phyloP scores from a whole-genome alignment of 2,113 vertebrate genomes.

The Melanocharis versteri region DNA sequence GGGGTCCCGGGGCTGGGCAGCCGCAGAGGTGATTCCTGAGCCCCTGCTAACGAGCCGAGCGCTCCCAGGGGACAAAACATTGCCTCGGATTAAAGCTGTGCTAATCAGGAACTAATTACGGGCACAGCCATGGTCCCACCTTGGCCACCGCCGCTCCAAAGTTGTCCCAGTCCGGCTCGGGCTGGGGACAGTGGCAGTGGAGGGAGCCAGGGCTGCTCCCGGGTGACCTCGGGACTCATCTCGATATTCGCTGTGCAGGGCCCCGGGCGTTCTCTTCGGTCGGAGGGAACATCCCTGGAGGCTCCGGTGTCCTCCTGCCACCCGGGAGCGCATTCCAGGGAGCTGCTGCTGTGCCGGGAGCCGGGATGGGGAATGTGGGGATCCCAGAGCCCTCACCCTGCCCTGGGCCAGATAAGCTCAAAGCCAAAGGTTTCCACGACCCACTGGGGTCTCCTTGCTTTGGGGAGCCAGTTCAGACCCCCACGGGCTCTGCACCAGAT shows the following conservation, averaged over 20 bases:
- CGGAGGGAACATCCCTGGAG: background rate
- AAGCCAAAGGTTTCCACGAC: background rate
- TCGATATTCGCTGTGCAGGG: background rate
- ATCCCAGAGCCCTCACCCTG: background rate
- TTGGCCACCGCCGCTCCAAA: background rate
- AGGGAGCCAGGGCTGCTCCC: background rate
- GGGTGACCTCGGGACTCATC: background rate
- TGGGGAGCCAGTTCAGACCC: background rate
- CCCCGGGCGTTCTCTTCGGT: background rate
- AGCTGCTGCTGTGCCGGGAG: background rate
- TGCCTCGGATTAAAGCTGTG: background rate
- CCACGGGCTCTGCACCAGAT: rapidly evolving
- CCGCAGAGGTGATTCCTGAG: conserved; percentile 3
- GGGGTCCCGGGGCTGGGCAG: background rate
- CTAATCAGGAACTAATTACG: conserved; percentile 31
- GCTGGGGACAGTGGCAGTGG: background rate
- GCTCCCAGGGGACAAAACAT: background rate
- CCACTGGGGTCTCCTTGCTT: background rate
- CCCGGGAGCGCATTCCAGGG: rapidly evolving
- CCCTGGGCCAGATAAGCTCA: rapidly evolving
- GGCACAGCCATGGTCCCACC: background rate
- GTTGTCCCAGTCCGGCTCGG: background rate
- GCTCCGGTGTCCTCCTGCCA: background rate
- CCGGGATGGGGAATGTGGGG: rapidly evolving
- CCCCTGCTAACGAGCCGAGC: background rate